Conservation (phyloP, 2,797 vertebrate genomes). For the Periparus ater region DNA sequence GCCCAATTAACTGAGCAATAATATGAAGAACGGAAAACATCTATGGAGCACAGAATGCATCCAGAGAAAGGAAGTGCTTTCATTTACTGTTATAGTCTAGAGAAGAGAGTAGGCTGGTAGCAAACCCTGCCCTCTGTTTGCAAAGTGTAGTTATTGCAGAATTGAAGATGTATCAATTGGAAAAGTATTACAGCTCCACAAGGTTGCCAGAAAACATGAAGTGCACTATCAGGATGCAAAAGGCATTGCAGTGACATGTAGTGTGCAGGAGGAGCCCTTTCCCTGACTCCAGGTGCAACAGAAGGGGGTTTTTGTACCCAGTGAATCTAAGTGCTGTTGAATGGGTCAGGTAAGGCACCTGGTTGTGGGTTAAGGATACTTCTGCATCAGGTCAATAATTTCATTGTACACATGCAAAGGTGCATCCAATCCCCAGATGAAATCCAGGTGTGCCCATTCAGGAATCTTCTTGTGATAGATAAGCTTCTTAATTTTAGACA, state of each 20-base stretch:
- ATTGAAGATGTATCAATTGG: not conserved
- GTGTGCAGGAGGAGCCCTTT: not conserved
- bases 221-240: not conserved
- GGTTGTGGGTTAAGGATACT: not conserved
- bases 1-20: not conserved
- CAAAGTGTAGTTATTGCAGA: not conserved
- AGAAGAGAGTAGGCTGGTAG: not conserved
- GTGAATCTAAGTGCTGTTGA: not conserved
- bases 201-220: not conserved
- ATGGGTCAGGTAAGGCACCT: not conserved
- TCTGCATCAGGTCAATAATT: slow-evolving; percentile 82
- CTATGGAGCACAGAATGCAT: not conserved
- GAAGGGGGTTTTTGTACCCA: not conserved
- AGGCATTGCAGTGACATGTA: not conserved
- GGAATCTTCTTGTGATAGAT: slow-evolving; percentile 82
- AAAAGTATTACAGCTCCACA: not conserved
- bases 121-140: not conserved
- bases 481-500: slow-evolving; percentile 82
- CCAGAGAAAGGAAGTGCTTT: not conserved
- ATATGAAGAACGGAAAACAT: not conserved
- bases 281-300: not conserved
- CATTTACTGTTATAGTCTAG: not conserved
- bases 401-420: slow-evolving; percentile 80
- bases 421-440: slow-evolving; percentile 90
- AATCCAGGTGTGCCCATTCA: slow-evolving; percentile 91